Evolutionary conservation across 2,797 vertebrate species (phyloP), one percentile per base, ranked within the genome.

Genomic region (Aplochiton taeniatus): DNA sequence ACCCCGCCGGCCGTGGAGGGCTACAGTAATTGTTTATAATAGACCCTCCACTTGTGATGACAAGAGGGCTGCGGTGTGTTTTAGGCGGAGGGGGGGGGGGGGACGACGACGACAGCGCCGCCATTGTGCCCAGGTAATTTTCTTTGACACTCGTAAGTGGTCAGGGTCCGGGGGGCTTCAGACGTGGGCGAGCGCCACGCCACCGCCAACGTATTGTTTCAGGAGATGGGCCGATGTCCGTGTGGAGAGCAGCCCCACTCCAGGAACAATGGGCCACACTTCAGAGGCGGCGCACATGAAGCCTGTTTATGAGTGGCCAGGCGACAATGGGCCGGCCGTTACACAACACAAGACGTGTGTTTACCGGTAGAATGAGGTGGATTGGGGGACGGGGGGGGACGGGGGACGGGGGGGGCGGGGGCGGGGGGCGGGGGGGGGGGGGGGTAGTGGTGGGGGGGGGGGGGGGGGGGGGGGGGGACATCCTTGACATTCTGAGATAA

Each of bases 201-300:
- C 88, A 92, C 91, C 91, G 92, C 90, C 92, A 92, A 90, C 6
- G 69, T 89, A 95, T 95, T 96, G 95, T 96, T 95, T 95, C 94
- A 92, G 92, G 93, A 94, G 84, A 94, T 94, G 94, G 88, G 90
- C 91, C 90, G 88, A 90, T 88, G 91, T 94, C 94, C 92, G 93
- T 95, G 93, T 94, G 92, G 94, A 96, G 95, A 89, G 92, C 90
- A 86, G 93, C 93, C 31, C 94, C 95, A 96, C 94, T 95, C 94
- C 94, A 94, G 91, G 92, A 95, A 95, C 95, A 95, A 95, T 95
- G 94, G 94, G 94, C 95, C 93, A 93, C 93, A 95, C 92, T 94
- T 94, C 95, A 95, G 93, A 94, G 94, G 94, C 91, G 92, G 93
- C 77, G 87, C 56, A 56, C 75, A 86, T 90, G 86, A 86, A 90